Evolutionary conservation across 2,113 vertebrate genomes (phyloP).

Genomic region (Bubo blakistoni): DNA sequence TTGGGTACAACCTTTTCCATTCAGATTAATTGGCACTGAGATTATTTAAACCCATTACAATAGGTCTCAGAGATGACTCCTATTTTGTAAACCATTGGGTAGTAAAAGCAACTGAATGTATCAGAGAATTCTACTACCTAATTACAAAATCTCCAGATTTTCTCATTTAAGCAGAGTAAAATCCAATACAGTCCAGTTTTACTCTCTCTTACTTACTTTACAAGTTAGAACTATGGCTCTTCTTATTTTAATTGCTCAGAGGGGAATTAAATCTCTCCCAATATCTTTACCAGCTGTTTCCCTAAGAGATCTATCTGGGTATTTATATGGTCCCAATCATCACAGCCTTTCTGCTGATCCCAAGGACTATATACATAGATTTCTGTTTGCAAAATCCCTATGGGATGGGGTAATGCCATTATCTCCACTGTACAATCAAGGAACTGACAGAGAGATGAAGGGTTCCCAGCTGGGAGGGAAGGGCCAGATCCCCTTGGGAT

Average conservation of each 20-base stretch:
- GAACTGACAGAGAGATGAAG: neutral
- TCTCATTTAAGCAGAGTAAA: constrained; percentile 5
- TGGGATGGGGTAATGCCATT: neutral
- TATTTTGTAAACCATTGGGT: constrained; percentile 9
- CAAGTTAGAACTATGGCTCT: neutral
- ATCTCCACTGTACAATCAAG: constrained; percentile 4
- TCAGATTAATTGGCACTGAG: neutral
- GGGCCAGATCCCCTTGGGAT: neutral
- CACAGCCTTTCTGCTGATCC: neutral
- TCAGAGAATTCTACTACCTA: neutral
- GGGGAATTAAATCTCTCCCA: constrained; percentile 26
- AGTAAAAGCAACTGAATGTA: constrained; percentile 19
- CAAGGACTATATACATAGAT: neutral
- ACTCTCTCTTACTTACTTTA: neutral
- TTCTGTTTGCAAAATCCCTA: neutral
- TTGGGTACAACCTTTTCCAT: neutral
- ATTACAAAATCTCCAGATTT: constrained; percentile 9
- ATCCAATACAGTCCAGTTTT: constrained; percentile 10
- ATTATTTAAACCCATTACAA: neutral
- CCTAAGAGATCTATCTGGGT: neutral
- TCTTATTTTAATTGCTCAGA: constrained; percentile 40
- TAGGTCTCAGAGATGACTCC: neutral
- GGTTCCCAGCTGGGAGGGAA: neutral
- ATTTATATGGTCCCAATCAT: neutral
- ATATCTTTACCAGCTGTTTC: constrained; percentile 17